These are phyloP conservation scores for Dinocampus coccinellae DNA, from an alignment of 2,888 invertebrate species.

Conservation along the genomic window DNA sequence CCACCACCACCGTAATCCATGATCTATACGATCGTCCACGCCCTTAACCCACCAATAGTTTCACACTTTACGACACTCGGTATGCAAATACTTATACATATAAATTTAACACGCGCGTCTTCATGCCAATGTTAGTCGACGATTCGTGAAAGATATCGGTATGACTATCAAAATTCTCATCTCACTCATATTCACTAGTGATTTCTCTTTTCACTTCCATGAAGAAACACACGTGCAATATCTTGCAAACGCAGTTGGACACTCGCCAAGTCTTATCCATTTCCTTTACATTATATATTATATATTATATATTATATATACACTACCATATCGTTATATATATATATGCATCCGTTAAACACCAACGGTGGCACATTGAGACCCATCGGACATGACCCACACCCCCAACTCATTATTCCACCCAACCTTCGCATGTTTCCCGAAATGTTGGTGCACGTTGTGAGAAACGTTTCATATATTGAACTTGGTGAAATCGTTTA, in stretches of 20 bases:
- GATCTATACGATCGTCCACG: conserved; percentile 31
- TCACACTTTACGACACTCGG: conserved; percentile 62
- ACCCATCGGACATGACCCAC: conserved; percentile 39
- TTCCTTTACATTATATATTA: conserved; percentile 36
- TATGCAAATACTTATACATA: conserved; percentile 59
- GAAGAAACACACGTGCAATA: conserved; percentile 38
- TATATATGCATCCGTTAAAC: not conserved
- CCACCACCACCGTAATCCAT: conserved; percentile 36
- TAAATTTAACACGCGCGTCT: not conserved
- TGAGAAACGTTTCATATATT: conserved; percentile 35
- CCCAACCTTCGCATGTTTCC: too few relatives aligned
- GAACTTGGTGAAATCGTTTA: conserved; percentile 17
- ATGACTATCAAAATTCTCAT: not conserved
- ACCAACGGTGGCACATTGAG: conserved; percentile 29
- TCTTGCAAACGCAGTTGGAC: conserved; percentile 34
- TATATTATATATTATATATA: not conserved
- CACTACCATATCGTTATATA: not conserved
- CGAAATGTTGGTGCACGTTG: conserved; percentile 11
- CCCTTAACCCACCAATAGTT: conserved; percentile 58
- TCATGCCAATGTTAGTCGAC: not conserved
- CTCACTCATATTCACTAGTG: not conserved
- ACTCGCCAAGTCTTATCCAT: conserved; percentile 39
- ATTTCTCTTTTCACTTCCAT: not conserved
- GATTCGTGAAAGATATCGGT: not conserved
- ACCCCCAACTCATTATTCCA: conserved; percentile 35